Percentiles rank a stretch among this genome's conserved stretches.
Conservation (phyloP, 1,140 invertebrate genomes). For the Drosophila orosa region DNA sequence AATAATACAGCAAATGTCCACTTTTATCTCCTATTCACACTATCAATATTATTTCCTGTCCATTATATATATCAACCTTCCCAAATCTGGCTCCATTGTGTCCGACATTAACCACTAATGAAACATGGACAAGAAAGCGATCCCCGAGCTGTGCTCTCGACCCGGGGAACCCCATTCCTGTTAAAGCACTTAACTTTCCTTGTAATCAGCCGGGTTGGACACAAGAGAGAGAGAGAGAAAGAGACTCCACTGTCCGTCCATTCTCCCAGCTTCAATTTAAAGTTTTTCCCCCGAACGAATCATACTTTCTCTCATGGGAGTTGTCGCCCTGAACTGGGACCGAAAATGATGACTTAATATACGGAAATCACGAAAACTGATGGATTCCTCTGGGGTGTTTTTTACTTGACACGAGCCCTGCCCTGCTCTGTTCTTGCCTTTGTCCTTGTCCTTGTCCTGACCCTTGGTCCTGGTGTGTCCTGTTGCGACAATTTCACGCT, state of each 20-base stretch:
- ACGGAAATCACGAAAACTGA: slow-evolving; percentile 73
- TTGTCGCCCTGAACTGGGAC: slow-evolving; percentile 10
- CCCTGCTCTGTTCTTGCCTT: slow-evolving; percentile 9
- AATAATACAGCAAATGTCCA: not conserved
- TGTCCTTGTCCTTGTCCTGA: slow-evolving; percentile 10
- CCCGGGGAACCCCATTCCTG: slow-evolving; percentile 1
- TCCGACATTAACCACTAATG: slow-evolving; percentile 52
- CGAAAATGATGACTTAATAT: slow-evolving; percentile 80
- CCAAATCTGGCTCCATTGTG: slow-evolving; percentile 14
- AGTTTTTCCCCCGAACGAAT: slow-evolving; percentile 36
- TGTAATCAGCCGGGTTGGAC: slow-evolving; percentile 35
- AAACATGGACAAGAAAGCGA: slow-evolving; percentile 37
- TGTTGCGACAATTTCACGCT: slow-evolving; percentile 66
- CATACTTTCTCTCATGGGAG: slow-evolving; percentile 34
- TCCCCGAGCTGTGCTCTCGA: not conserved
- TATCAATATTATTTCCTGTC: not conserved
- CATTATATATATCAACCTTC: not conserved
- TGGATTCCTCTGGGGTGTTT: slow-evolving; percentile 76
- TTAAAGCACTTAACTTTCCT: slow-evolving; percentile 41
- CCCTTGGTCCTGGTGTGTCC: slow-evolving; percentile 17
- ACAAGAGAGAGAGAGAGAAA: not conserved
- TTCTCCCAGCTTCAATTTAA: slow-evolving; percentile 51
- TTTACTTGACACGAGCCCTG: slow-evolving; percentile 60
- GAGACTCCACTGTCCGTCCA: slow-evolving; percentile 1
- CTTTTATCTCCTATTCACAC: not conserved